phyloP scores from a whole-genome alignment of 2,888 invertebrate species.

The Lasioglossum vierecki region DNA sequence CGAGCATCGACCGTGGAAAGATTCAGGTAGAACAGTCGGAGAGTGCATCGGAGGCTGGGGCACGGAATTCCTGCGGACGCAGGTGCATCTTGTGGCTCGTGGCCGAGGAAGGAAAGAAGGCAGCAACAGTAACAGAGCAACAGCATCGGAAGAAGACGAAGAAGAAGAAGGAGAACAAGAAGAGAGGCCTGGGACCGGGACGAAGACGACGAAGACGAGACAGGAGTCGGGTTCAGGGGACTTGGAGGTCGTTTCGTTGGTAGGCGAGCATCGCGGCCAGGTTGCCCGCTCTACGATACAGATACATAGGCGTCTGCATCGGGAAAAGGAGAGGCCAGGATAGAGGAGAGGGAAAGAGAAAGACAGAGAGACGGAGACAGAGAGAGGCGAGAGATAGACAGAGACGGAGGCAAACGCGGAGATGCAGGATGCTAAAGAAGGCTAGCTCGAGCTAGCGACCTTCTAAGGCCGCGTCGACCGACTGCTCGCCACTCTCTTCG shows the following conservation, averaged over 20 bases:
- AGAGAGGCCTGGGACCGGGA: constrained; percentile 7
- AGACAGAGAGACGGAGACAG: constrained; percentile 9
- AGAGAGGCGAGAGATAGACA: constrained; percentile 34
- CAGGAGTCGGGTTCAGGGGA: constrained; percentile 36
- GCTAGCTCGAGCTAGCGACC: constrained; percentile 80
- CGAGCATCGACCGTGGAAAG: background rate
- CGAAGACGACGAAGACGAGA: constrained; percentile 34
- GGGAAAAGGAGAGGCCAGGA: constrained; percentile 23
- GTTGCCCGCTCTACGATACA: constrained; percentile 49
- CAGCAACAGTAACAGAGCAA: background rate
- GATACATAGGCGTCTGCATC: constrained; percentile 54
- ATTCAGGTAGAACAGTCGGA: background rate
- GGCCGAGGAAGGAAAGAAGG: constrained; percentile 17
- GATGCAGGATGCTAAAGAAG: constrained; percentile 80
- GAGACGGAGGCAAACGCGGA: constrained; percentile 39
- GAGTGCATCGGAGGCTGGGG: constrained; percentile 35
- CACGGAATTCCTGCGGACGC: constrained; percentile 44
- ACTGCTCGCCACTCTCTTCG: constrained; percentile 73
- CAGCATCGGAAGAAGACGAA: background rate
- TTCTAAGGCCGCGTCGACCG: constrained; percentile 80
- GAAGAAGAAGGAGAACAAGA: constrained; percentile 12
- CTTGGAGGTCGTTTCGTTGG: constrained; percentile 62
- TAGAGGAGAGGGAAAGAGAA: background rate
- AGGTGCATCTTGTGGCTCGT: constrained; percentile 61
- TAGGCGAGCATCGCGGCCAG: constrained; percentile 46